These are phyloP conservation scores for Dilophus febrilis DNA, from an alignment of 2,888 invertebrate species.

Conservation along the genomic window DNA sequence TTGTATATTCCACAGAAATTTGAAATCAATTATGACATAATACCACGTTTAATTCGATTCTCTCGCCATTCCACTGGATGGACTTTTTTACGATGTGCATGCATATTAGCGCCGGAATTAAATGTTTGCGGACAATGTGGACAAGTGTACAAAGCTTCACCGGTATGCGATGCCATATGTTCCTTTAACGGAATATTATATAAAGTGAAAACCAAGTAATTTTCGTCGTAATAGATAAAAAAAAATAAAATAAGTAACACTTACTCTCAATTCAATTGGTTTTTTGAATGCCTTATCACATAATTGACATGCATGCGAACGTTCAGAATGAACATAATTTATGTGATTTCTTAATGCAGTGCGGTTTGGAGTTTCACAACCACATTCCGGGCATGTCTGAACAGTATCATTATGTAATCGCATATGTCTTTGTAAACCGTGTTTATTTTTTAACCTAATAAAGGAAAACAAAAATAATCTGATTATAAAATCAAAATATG, in stretches of 20 bases:
- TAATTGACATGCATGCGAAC: conserved; percentile 22
- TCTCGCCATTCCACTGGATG: conserved; percentile 23
- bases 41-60: no score
- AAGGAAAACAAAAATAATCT: no score
- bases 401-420: no score
- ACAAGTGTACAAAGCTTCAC: conserved; percentile 27
- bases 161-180: conserved; percentile 28
- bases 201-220: neutral
- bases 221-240: no score
- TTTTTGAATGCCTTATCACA: conserved; percentile 27
- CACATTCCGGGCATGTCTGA: no score
- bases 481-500: no score
- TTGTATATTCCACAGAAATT: no score
- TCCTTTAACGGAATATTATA: conserved; percentile 14
- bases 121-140: conserved; percentile 28
- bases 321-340: conserved; percentile 24
- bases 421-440: no score
- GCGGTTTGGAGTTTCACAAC: conserved; percentile 23
- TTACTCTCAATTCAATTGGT: conserved; percentile 22
- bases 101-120: conserved; percentile 29
- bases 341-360: conserved; percentile 25
- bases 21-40: no score
- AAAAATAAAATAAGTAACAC: neutral
- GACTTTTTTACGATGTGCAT: conserved; percentile 26
- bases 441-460: no score